Evolutionary conservation across 2,888 invertebrate genomes (phyloP), one percentile per base, ranked within the genome.

Genomic region (Oegoconia quadripuncta): DNA sequence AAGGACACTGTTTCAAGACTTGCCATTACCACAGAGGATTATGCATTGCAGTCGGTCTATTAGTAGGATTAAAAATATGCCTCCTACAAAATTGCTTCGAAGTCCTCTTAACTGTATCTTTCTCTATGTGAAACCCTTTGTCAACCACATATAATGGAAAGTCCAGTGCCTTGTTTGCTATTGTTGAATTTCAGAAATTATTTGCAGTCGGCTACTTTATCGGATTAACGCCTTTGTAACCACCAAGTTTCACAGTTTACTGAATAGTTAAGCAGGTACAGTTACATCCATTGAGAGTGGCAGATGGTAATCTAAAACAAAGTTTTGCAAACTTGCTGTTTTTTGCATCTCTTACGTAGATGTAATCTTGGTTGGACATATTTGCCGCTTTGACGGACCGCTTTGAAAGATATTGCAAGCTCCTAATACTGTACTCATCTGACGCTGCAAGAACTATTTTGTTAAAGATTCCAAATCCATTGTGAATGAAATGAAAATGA

Each of bases 271-370:
- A 60, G 59, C 34, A 79, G 76, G 74, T 81, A 86, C 84, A 77
- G 83, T 86, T 83, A 82, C 66, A 63, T 59, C 74, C 79, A 83
- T 82, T 82, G 76, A 83, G 74, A 58, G 52, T 34, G 13, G 62
- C 72, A 76, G 82, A 84, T 84, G 78, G 61, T 83, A 76, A 71
- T 86, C 86, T 79, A 76, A 83, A 81, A 86, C 84, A 84, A 82
- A 74, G 73, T 69, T 74, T 78, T 64, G 75, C 70, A 74, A 77
- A 39, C 38, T 31, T 46, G 35, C 12, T n/a, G 34, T 52, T 58
- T 55, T 60, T 50, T 56, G 48, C 38, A 30, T 37, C 18, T 35
- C 34, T 57, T 64, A 57, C 59, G 58, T 37, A 20, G n/a, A n/a
- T 36, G 36, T 37, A 42, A 46, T 38, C 29, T 30, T 5, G 17